These are phyloP conservation scores for Tethya wilhelma DNA, from an alignment of 37 sponge, comb jelly and placozoan genomes.

Conservation along the genomic window DNA sequence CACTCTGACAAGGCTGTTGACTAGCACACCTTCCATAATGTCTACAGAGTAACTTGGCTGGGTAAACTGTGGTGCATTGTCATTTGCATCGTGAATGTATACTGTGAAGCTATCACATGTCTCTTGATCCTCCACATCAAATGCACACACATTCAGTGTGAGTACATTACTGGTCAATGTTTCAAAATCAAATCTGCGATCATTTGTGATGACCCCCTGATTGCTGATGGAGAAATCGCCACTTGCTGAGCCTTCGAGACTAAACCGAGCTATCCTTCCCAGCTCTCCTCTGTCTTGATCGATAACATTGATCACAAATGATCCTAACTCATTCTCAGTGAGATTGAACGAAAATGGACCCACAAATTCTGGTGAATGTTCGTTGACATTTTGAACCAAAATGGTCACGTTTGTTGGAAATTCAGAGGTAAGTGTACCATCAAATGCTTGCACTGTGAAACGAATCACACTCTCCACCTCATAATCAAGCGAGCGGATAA, in stretches of 20 bases:
- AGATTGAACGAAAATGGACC: constrained; percentile 21
- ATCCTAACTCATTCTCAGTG: constrained; percentile 34
- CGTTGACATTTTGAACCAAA: constrained; percentile 51
- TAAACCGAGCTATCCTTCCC: constrained; percentile 21
- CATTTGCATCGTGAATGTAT: constrained; percentile 47
- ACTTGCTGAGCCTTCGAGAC: not conserved
- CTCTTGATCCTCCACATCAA: constrained; percentile 24
- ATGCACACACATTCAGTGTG: constrained; percentile 47
- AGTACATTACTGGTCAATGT: not conserved
- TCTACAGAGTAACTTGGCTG: constrained; percentile 4
- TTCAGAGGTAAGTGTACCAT: constrained; percentile 47
- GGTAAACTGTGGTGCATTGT: constrained; percentile 54
- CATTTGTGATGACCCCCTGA: constrained; percentile 36
- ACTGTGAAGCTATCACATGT: constrained; percentile 30
- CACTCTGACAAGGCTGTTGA: not conserved
- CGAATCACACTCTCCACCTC: constrained; percentile 4
- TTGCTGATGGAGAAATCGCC: constrained; percentile 23
- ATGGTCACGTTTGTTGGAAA: constrained; percentile 32
- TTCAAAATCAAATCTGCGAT: constrained; percentile 47
- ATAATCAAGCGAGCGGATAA: constrained; percentile 45
- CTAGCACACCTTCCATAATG: constrained; percentile 14
- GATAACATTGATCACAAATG: constrained; percentile 30
- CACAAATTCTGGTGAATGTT: constrained; percentile 49
- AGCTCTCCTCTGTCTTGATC: constrained; percentile 46
- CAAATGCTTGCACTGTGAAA: constrained; percentile 45